Percentiles rank a stretch among this genome's conserved stretches.
Evolutionary conservation across 2,888 invertebrate species (phyloP).

Genomic region (Thecophora atra): DNA sequence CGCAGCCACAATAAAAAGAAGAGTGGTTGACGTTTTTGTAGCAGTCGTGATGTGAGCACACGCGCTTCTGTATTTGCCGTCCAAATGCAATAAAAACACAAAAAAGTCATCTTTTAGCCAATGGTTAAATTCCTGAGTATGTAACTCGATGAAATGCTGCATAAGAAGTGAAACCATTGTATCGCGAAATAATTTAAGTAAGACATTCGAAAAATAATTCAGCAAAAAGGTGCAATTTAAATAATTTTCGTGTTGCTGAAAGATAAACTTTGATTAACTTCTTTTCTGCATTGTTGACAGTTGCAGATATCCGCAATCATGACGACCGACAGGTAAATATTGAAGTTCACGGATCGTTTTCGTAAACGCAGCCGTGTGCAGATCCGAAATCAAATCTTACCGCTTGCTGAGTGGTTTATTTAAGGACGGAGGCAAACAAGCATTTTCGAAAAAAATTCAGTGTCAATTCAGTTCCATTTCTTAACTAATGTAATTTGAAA

Average conservation of each 20-base stretch:
- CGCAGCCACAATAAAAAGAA: slow-evolving; percentile 46
- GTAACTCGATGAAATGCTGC: neutral
- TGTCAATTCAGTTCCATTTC: no score
- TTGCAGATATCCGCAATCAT: slow-evolving; percentile 21
- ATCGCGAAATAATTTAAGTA: neutral
- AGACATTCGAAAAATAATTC: neutral
- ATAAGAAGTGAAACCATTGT: neutral
- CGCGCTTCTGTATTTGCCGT: no score
- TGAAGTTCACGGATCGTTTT: neutral
- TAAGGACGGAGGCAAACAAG: no score
- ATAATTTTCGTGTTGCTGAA: no score
- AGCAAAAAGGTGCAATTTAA: neutral
- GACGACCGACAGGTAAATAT: slow-evolving; percentile 38
- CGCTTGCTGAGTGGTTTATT: no score
- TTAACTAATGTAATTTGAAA: no score
- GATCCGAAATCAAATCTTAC: no score
- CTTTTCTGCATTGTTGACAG: neutral
- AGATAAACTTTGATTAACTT: no score
- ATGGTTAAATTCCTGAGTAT: no score
- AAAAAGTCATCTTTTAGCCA: no score
- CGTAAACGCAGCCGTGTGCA: neutral
- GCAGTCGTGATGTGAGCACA: slow-evolving; percentile 42
- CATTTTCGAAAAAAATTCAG: no score
- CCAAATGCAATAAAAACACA: no score
- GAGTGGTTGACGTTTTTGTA: slow-evolving; percentile 42